Evolutionary conservation across 2,113 vertebrate genomes (phyloP).

Genomic region (Cyanoramphus novaezelandiae): DNA sequence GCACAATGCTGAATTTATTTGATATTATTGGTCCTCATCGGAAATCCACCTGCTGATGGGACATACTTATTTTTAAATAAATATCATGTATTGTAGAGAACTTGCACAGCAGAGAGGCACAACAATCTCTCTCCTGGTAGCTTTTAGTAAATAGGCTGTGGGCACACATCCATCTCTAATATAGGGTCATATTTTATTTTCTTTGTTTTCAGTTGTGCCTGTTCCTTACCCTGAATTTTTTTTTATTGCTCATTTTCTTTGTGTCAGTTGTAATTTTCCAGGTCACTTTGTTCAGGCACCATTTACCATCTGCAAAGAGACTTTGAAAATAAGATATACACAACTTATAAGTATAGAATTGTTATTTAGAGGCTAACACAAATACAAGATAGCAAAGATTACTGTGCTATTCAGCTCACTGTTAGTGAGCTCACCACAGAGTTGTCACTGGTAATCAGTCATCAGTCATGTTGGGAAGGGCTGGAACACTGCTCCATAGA

Average conservation of each 20-base stretch:
- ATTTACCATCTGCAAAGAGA: neutral
- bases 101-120: constrained; percentile 1
- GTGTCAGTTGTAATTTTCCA: neutral
- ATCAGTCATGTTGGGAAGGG: neutral
- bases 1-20: neutral
- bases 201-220: constrained; percentile 7
- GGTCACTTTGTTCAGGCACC: neutral
- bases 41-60: constrained; percentile 18
- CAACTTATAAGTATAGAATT: neutral
- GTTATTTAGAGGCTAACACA: neutral
- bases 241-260: constrained; percentile 13
- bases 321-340: neutral
- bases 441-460: neutral
- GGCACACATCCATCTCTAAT: neutral
- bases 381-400: neutral
- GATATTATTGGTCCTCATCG: neutral
- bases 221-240: neutral
- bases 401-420: neutral
- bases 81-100: neutral
- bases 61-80: constrained; percentile 17
- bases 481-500: neutral
- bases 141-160: constrained; percentile 1
- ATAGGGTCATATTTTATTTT: constrained; percentile 40
- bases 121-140: neutral
- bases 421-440: neutral